Evolutionary conservation across 2,888 invertebrate species (phyloP), one percentile per base, ranked within the genome.

Genomic region (Cephus rjabovi): DNA sequence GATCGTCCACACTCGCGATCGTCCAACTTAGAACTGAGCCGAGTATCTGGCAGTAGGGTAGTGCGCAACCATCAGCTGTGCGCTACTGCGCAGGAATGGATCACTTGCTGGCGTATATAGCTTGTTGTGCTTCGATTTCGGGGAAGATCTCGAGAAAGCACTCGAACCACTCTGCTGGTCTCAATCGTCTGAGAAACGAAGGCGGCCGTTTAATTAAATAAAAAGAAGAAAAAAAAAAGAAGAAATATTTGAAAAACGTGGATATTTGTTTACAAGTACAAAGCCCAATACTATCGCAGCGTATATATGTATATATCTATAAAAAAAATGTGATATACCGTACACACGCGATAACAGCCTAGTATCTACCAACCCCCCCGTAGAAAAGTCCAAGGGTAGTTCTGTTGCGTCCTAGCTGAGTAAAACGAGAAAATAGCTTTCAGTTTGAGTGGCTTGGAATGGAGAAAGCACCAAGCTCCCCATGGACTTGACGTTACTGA

Each of bases 61-160:
- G 70, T 77, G 77, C 77, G 77, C 77, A 40, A 75, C 69, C 70
- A 77, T 75, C 77, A 77, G 77, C 77, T 77, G 77, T 77, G 70
- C 56, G 77, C 77, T 77, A 75, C 75, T 77, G 77, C 77, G 77
- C 77, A 77, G 69, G 77, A 56, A 56, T 56, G 56, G 56, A 56
- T 56, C 56, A 56, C 56, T 56, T 23, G 56, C 56, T 23, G 9
- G 23, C 56, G 23, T 56, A 56, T 40, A 40, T 23, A 56, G 56
- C 56, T 9, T 56, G 56, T 56, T 23, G 56, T 56, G 56, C 56
- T 56, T 56, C 56, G 56, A 56, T 56, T 56, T 56, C 56, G 23
- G 23, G 56, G 23, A 56, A 56, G 56, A 56, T 56, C 56, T 56
- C 56, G 56, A 56, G 56, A 56, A 56, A 56, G 56, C 56, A 56